Percentiles rank a stretch among this genome's conserved stretches.
These are phyloP conservation scores for Aphaenogaster rudis DNA, from an alignment of 1,140 invertebrate genomes.

Conservation along the genomic window DNA sequence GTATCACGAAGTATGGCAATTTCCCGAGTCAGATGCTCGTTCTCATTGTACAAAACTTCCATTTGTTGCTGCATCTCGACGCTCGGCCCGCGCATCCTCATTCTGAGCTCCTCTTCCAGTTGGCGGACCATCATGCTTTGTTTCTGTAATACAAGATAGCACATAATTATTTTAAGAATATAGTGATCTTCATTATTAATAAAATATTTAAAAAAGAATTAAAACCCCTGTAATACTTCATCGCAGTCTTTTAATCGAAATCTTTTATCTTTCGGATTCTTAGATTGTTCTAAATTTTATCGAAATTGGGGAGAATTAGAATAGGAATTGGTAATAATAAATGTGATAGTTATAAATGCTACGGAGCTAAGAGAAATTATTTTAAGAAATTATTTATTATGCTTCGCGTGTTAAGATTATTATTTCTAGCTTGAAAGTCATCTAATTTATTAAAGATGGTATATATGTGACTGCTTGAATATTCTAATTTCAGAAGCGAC, in stretches of 20 bases:
- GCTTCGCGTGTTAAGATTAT: background rate
- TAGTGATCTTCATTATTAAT: background rate
- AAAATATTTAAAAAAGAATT: background rate
- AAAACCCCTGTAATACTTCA: background rate
- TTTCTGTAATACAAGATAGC: constrained; percentile 91
- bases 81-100: constrained; percentile 94
- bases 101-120: constrained; percentile 95
- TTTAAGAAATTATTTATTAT: background rate
- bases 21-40: constrained; percentile 97
- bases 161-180: background rate
- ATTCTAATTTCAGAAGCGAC: background rate
- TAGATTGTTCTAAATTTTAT: background rate
- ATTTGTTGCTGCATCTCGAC: constrained; percentile 96
- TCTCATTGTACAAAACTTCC: constrained; percentile 96
- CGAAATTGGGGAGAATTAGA: background rate
- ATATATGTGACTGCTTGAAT: background rate
- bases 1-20: constrained; percentile 97
- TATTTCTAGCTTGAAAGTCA: constrained; percentile 10
- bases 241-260: background rate
- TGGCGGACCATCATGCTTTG: constrained; percentile 97
- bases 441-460: background rate
- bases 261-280: background rate
- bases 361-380: background rate
- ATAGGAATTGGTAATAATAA: background rate
- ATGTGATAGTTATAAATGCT: background rate